Evolutionary conservation across 2,113 vertebrate species (phyloP), one percentile per base, ranked within the genome.

Genomic region (Tinamus guttatus): DNA sequence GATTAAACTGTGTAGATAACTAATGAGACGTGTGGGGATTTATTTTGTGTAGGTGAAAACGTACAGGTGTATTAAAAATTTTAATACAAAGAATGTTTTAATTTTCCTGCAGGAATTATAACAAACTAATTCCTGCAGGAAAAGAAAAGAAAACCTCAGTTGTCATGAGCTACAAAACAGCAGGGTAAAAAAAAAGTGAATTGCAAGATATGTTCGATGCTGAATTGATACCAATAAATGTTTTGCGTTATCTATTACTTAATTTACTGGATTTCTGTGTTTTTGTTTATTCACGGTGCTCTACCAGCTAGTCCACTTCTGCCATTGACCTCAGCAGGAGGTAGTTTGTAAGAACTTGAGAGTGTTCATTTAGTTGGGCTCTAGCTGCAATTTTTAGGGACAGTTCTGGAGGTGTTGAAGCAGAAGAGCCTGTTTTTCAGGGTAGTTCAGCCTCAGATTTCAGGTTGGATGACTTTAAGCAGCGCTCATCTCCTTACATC

Each of bases 191-290:
- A 34, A 32, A 41, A 27, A 20, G n/a, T 77, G 52, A n/a, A 16
- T 68, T 68, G 47, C 51, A 93, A 76, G 89, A 75, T 89, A 30
- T 5, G 84, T 95, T 90, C 88, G 75, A 91, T 92, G 91, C 75
- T 95, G 93, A 89, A 81, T 95, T 96, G 63, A 73, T 94, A 86
- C 78, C 81, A 97, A 97, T 97, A 97, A 97, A 97, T 80, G 76
- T 94, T 86, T 90, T 89, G 91, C 86, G 87, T 92, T 93, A 75
- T 90, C 94, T 96, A 68, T 47, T 87, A 91, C 79, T 79, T 41
- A 89, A 54, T 30, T 96, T 5, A 0, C 20, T 92, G 81, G 68
- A 25, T 81, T 96, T 97, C 68, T 92, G 84, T 96, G 59, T 92
- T 90, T 65, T 93, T 94, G 62, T 87, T 52, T 85, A 41, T 77